These are phyloP conservation scores for Eilema caniola DNA, from an alignment of 2,888 invertebrate species.

Conservation along the genomic window DNA sequence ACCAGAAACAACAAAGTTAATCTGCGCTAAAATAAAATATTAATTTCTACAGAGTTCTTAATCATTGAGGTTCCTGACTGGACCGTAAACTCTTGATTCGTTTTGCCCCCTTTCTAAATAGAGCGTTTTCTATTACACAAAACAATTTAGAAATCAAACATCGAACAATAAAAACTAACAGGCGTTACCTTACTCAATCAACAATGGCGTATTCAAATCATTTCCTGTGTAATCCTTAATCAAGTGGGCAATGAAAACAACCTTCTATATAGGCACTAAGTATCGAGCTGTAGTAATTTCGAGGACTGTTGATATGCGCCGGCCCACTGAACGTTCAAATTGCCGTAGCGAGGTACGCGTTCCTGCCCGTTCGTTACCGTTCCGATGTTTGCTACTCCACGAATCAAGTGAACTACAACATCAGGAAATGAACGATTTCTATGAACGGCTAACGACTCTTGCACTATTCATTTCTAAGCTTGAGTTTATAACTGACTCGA, in stretches of 20 bases:
- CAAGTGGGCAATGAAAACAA: constrained; percentile 57
- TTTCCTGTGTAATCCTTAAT: constrained; percentile 56
- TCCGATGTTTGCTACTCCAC: constrained; percentile 72
- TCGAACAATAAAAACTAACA: constrained; percentile 43
- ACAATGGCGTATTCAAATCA: constrained; percentile 52
- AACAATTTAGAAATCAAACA: constrained; percentile 34
- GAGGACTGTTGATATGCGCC: constrained; percentile 75
- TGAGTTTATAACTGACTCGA: not conserved
- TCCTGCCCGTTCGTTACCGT: constrained; percentile 73
- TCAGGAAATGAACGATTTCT: constrained; percentile 75
- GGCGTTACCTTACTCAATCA: constrained; percentile 48
- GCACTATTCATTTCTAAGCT: constrained; percentile 2
- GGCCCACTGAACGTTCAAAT: constrained; percentile 82
- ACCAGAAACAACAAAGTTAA: too few relatives aligned
- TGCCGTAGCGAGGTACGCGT: constrained; percentile 72
- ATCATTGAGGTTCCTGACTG: not conserved
- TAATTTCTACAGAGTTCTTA: not conserved
- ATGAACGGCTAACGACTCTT: constrained; percentile 53
- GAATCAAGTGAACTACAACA: constrained; percentile 67
- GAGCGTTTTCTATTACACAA: constrained; percentile 34
- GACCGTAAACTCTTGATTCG: not conserved
- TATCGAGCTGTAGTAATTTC: constrained; percentile 71
- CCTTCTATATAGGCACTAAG: constrained; percentile 49
- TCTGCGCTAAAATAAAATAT: not conserved
- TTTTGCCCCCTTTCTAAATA: not conserved